Evolutionary conservation across 2,113 vertebrate genomes (phyloP), one percentile per base, ranked within the genome.

Genomic region (Crypturellus undulatus): DNA sequence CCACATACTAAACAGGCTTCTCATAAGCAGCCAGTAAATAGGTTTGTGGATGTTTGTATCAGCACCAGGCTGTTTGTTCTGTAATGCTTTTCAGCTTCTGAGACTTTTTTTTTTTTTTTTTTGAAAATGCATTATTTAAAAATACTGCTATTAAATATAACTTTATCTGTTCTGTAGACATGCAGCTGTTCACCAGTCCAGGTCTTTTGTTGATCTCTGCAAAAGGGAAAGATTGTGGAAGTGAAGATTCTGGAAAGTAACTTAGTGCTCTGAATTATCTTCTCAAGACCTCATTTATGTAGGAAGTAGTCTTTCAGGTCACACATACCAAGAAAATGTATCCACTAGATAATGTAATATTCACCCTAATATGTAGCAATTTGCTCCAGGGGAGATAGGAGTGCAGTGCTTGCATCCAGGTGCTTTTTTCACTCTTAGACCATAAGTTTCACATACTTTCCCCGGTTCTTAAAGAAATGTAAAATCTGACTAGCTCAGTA

Each of bases 1-100:
- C 19, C 6, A 32, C 10, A 21, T 38, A 21, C 34, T 38, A 20
- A 16, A 64, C 49, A 12, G 2, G 0, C 1, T 49, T 11, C 22
- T 45, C 1, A 1, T 67, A 30, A 83, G 8, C 34, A 11, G 21
- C 68, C 60, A 36, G 54, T 30, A 70, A 73, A 54, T 30, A 32
- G 12, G 26, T 18, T 32, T 76, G 51, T 43, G 42, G 73, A 77
- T 43, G 51, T n/a, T 84, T 70, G 5, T 52, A 15, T 78, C 14
- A 30, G 81, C 18, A 18, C 20, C 6, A 4, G 28, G 3, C 79
- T 71, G 28, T 7, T 89, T 3, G 15, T 79, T 83, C 34, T 86
- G 28, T 73, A 30, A 58, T 73, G 34, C 40, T 90, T 52, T 67
- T 69, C 68, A 87, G 38, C 21, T 90, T 64, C 19, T 32, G 72